These are phyloP conservation scores for Sphenodon punctatus DNA, from an alignment of 2,797 vertebrate species.

Conservation along the genomic window DNA sequence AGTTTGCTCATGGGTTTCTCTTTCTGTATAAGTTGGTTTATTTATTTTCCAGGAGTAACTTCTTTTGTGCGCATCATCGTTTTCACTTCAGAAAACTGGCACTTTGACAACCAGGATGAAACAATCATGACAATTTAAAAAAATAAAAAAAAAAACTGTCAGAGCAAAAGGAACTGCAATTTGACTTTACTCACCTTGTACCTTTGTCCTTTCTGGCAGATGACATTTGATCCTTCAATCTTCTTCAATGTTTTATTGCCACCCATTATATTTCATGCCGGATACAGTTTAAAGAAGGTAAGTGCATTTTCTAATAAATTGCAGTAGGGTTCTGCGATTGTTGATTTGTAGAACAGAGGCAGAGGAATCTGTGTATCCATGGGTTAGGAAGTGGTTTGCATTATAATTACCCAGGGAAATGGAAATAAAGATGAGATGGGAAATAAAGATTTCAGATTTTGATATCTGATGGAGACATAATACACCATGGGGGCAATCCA, in stretches of 20 bases:
- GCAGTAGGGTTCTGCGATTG: not conserved
- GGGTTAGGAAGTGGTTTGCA: not conserved
- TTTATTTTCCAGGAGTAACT: not conserved
- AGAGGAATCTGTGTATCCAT: not conserved
- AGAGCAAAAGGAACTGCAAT: not conserved
- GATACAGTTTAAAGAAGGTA: constrained; percentile 89
- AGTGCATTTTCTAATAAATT: not conserved
- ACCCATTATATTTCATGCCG: constrained; percentile 86
- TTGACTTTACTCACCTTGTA: constrained; percentile 23
- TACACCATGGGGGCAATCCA: not conserved
- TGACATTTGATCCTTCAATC: constrained; percentile 87
- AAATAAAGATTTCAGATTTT: not conserved
- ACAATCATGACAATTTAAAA: not conserved
- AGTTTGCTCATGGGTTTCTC: not conserved
- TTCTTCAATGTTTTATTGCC: constrained; percentile 89
- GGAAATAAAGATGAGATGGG: not conserved
- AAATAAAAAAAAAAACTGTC: not conserved
- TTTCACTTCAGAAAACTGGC: no score
- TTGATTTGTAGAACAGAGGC: not conserved
- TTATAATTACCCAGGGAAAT: not conserved
- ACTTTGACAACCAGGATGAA: not conserved
- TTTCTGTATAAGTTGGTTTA: no score
- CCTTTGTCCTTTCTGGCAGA: constrained; percentile 75
- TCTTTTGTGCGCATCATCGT: no score
- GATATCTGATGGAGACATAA: not conserved